These are phyloP conservation scores for Aythya baeri DNA, from an alignment of 2,113 vertebrate species.

Conservation along the genomic window DNA sequence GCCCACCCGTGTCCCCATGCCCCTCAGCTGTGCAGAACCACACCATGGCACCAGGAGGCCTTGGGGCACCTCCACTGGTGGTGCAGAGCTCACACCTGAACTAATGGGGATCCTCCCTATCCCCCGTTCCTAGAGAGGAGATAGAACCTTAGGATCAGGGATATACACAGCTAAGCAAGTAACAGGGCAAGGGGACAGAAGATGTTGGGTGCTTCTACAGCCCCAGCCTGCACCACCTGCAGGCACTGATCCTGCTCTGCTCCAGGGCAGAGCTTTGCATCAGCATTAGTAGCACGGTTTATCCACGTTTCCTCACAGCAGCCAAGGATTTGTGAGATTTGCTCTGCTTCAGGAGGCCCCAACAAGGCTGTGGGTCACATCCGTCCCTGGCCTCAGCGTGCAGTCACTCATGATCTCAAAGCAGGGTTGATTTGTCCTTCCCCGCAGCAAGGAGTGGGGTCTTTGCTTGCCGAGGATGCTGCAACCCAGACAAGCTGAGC, in stretches of 20 bases:
- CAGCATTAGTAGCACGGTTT: rapidly evolving
- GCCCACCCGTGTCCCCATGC: neutral
- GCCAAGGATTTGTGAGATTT: neutral
- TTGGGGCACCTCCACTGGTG: neutral
- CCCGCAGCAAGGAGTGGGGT: neutral
- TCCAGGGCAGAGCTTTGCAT: neutral
- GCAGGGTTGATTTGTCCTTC: neutral
- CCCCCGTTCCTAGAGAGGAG: neutral
- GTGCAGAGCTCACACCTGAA: neutral
- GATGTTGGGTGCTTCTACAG: rapidly evolving
- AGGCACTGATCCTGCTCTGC: neutral
- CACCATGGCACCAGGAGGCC: rapidly evolving
- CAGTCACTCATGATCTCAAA: neutral
- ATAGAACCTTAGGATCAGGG: too few species aligned
- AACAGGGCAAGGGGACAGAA: neutral
- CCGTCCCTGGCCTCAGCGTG: neutral
- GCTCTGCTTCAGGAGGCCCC: neutral
- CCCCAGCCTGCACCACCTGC: rapidly evolving
- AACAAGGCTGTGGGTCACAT: rapidly evolving
- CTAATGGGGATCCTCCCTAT: too few species aligned
- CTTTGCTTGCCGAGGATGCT: neutral
- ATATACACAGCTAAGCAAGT: neutral
- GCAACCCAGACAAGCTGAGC: neutral
- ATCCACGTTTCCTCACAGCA: neutral
- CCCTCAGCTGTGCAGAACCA: rapidly evolving